A percentile compares a stretch with the other conserved stretches of the same genome.
Evolutionary conservation across 2,797 vertebrate genomes (phyloP).

Genomic region (Pantherophis vulpinus): DNA sequence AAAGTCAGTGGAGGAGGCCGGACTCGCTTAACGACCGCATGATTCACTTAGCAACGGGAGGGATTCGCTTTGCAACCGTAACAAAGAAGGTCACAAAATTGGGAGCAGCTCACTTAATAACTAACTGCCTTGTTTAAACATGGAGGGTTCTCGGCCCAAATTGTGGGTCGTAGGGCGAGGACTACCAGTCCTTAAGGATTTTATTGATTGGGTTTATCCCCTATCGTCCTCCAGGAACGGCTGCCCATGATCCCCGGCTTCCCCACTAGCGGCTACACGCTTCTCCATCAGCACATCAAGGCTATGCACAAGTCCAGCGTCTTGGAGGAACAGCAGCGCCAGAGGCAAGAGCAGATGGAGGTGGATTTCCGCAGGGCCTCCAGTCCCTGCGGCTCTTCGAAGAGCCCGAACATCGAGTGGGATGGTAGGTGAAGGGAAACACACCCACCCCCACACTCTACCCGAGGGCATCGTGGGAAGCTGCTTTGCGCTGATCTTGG

Average conservation of each 20-base stretch:
- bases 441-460: fast-evolving
- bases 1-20: too few relatives aligned
- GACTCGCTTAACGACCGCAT: too few relatives aligned
- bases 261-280: slow-evolving; percentile 86
- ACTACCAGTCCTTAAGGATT: not conserved
- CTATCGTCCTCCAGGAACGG: not conserved
- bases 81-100: too few relatives aligned
- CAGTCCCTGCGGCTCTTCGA: slow-evolving; percentile 76
- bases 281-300: slow-evolving; percentile 95
- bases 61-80: too few relatives aligned
- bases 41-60: too few relatives aligned
- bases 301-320: slow-evolving; percentile 89
- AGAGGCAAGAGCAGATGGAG: slow-evolving; percentile 89
- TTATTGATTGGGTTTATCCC: not conserved
- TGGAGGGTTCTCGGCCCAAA: not conserved
- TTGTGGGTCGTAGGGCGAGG: not conserved
- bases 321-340: slow-evolving; percentile 90
- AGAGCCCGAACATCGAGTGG: slow-evolving; percentile 87
- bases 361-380: slow-evolving; percentile 78
- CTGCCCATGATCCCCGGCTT: slow-evolving; percentile 50
- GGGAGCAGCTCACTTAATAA: too few relatives aligned
- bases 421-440: slow-evolving; percentile 76
- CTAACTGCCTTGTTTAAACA: too few relatives aligned
- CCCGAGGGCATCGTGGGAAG: not conserved
- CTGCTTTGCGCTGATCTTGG: not conserved